Base-by-base conservation (phyloP, 1,140 invertebrate genomes). In the Drosophila lowei region DNA sequence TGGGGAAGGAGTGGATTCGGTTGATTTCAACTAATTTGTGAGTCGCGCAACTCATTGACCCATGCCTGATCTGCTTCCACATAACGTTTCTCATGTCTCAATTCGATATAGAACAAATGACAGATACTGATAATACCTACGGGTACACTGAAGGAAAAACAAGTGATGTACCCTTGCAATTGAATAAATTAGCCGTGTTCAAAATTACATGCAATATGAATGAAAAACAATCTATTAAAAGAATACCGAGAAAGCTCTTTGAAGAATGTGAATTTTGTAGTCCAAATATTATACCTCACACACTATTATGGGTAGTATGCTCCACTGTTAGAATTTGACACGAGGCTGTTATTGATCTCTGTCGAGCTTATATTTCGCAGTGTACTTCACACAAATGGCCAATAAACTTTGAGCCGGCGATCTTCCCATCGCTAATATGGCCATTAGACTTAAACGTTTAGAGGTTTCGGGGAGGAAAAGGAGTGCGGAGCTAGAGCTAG, bases 21-120 rank as follows among this genome's bases (percentile, higher is more conserved):
- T 75, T 78, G 70, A 88, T 83, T 83, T 72, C 56, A 23, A 66
- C 73, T 83, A 88, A 86, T 86, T 86, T 86, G 81, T 75, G 63
- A 73, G 64, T 77, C 66, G 71, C 61, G 68, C 68, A 74, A 74
- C 60, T 74, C 66, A 70, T 70, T 70, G 66, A 70, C 66, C 71
- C 70, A 58, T 74, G 71, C 70, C 65, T 74, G 71, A 71, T 71
- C 67, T 47, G 66, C 66, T 71, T 55, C 50, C 70, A 72, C 25
- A 47, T 43, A 25, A 28, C 30, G 21, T 18, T 56, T 62, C 30
- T 59, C 71, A 73, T 74, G 60, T 58, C 71, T 74, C 71, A 74
- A 74, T 74, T 74, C 71, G 71, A 74, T 74, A 74, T 74, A 65
- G 60, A 74, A 55, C 59, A 67, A 59, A 67, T 60, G 46, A 15